A percentile compares a stretch with the other conserved stretches of the same genome.
These are phyloP conservation scores for Rhyacophila brunnea DNA, from an alignment of 1,140 invertebrate genomes.

Conservation along the genomic window DNA sequence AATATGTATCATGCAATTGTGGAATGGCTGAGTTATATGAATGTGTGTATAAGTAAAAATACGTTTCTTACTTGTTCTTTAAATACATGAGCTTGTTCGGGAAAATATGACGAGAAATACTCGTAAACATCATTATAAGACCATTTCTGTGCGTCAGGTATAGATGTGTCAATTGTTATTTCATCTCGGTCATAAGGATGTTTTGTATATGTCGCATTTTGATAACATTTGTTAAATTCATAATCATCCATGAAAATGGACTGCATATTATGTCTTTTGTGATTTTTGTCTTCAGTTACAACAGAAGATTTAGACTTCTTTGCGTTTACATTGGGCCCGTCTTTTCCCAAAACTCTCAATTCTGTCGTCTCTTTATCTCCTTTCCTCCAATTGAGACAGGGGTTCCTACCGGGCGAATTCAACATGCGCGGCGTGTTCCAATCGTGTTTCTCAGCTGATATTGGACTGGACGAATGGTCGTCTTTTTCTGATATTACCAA, in stretches of 20 bases:
- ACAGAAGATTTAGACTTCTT: background rate
- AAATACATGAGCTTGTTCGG: constrained; percentile 74
- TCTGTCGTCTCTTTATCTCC: constrained; percentile 4
- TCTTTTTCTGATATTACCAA: constrained; percentile 18
- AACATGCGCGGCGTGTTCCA: constrained; percentile 22
- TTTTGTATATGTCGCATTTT: constrained; percentile 13
- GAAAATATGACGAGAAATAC: constrained; percentile 74
- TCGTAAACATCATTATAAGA: constrained; percentile 76
- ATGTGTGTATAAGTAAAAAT: constrained; percentile 2
- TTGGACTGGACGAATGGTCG: constrained; percentile 21
- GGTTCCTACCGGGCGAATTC: constrained; percentile 12
- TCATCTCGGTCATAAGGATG: constrained; percentile 36
- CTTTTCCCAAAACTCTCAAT: background rate
- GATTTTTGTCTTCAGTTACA: background rate
- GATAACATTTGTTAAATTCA: constrained; percentile 16
- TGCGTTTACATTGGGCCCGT: background rate
- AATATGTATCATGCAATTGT: too few species aligned
- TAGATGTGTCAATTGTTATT: constrained; percentile 60
- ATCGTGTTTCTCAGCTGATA: constrained; percentile 14
- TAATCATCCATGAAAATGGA: constrained; percentile 29
- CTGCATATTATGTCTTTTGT: constrained; percentile 3
- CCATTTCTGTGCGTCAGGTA: constrained; percentile 80
- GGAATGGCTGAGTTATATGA: too few species aligned
- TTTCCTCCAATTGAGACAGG: constrained; percentile 12
- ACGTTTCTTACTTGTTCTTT: constrained; percentile 67